These are phyloP conservation scores for Tonatia bakeri DNA, from an alignment of 2,113 vertebrate genomes.

Conservation along the genomic window DNA sequence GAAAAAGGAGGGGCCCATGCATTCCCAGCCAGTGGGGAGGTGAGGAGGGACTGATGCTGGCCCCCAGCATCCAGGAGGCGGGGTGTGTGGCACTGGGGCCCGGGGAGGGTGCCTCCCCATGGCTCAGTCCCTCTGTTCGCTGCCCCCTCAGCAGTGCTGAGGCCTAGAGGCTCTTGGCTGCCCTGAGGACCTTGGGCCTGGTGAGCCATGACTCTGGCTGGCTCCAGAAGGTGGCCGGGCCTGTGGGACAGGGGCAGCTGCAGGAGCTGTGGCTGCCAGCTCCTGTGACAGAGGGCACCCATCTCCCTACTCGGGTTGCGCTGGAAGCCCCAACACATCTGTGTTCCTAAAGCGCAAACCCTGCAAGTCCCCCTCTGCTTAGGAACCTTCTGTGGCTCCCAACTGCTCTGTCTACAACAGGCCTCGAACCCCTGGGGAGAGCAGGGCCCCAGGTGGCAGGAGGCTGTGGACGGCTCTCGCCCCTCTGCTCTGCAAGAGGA, in stretches of 20 bases:
- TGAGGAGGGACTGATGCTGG: rapidly evolving
- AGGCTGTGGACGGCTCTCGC: not conserved
- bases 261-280: rapidly evolving
- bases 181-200: not conserved
- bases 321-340: not conserved
- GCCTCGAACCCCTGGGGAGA: rapidly evolving
- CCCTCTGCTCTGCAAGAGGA: not conserved
- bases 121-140: not conserved
- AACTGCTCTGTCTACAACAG: not conserved
- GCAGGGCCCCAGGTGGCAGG: not conserved
- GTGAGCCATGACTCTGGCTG: not conserved
- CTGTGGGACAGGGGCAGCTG: too few species aligned
- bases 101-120: not conserved
- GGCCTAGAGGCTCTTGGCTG: not conserved
- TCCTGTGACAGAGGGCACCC: not conserved
- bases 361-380: not conserved
- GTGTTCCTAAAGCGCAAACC: not conserved
- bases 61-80: not conserved
- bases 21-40: too few species aligned
- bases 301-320: not conserved
- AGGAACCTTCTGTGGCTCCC: not conserved
- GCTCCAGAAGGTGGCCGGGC: not conserved
- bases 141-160: not conserved
- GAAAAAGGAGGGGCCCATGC: not conserved
- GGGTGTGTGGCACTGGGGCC: too few species aligned